Evolutionary conservation across 2,113 vertebrate genomes (phyloP), one percentile per base, ranked within the genome.

Genomic region (Rhinichthys klamathensis): DNA sequence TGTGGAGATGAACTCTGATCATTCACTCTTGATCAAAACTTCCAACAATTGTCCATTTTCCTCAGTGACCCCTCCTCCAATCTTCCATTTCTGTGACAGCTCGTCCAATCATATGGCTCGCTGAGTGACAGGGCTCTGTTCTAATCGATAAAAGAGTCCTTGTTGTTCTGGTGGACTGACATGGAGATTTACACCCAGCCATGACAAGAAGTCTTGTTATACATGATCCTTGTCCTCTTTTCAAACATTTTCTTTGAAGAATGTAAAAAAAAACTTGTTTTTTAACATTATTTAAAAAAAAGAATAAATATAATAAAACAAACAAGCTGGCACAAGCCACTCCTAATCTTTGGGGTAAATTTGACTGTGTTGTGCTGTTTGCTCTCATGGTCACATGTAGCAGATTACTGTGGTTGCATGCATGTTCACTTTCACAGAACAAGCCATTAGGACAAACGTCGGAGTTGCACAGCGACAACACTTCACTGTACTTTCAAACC

Each of bases 371-470:
- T 18, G 67, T 70, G 67, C 67, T 70, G 32, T 21, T 67, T 30
- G 67, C 9, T 1, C 16, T 27, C 25, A 77, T 86, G 81, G 91
- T 93, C 92, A 92, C 93, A 93, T 93, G 93, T 87, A 65, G 85
- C 58, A 92, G 93, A 93, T 93, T 93, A 94, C 89, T 90, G 89
- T 87, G 89, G 90, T 90, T 90, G 90, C 91, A 89, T 88, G 90
- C 91, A 90, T 88, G 76, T 87, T 80, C 87, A 85, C 91, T 88
- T 75, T 83, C 70, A 88, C 16, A 58, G 30, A 79, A 41, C 89
- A 91, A 81, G 87, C 85, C 85, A 80, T 88, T 89, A 89, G 85
- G 44, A 85, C 76, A 83, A 88, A 83, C 51, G 83, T 79, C 70
- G 60, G 87, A 89, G 86, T 78, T 70, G 58, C 74, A 79, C 76